Evolutionary conservation across 1,140 invertebrate species (phyloP).

Genomic region (Conus betulinus): DNA sequence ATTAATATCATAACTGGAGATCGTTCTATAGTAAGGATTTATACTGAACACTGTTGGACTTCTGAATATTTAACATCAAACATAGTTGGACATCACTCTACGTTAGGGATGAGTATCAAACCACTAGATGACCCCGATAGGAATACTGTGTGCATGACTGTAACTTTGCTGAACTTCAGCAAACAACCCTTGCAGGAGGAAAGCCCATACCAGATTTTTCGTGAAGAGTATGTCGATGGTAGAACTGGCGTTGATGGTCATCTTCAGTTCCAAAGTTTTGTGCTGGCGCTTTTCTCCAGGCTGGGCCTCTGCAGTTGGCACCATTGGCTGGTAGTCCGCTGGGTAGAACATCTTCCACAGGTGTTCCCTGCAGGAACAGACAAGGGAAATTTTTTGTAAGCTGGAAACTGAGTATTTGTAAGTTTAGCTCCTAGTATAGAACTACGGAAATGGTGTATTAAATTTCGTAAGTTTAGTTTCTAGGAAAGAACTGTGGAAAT

Average conservation of each 20-base stretch:
- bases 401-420: too few relatives aligned
- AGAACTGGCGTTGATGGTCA: conserved; percentile 92
- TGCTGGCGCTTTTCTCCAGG: conserved; percentile 91
- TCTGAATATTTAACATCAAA: too few relatives aligned
- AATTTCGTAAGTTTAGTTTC: too few relatives aligned
- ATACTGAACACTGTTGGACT: too few relatives aligned
- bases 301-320: conserved; percentile 63
- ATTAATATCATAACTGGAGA: too few relatives aligned
- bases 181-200: not conserved
- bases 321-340: conserved; percentile 72
- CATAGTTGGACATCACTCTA: not conserved
- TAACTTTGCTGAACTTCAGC: not conserved
- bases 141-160: not conserved
- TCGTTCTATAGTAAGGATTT: too few relatives aligned
- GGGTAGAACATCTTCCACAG: conserved; percentile 98
- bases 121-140: not conserved
- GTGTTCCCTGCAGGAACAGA: conserved; percentile 81
- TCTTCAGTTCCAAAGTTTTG: conserved; percentile 93
- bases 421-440: too few relatives aligned
- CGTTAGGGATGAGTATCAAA: not conserved
- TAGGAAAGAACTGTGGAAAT: too few relatives aligned
- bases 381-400: not conserved
- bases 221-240: conserved; percentile 97
- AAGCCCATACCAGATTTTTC: conserved; percentile 85
- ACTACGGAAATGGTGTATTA: too few relatives aligned